phyloP scores from a whole-genome alignment of 2,888 invertebrate genomes.

The Pristionchus arcanus region DNA sequence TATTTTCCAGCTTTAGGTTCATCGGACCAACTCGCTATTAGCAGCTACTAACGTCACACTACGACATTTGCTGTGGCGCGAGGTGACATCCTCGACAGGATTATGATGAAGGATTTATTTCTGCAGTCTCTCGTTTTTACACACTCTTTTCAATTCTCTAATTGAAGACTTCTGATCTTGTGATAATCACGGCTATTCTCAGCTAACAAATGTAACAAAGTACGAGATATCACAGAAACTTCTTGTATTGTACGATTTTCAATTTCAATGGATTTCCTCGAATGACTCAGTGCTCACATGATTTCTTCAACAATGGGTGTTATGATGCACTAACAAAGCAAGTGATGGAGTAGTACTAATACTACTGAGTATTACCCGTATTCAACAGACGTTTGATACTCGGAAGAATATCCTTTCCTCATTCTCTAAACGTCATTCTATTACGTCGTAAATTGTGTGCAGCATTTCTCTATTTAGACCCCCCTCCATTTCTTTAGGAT shows the following conservation, averaged over 20 bases:
- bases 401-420: neutral
- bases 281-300: neutral
- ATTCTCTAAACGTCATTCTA: neutral
- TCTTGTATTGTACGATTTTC: no score
- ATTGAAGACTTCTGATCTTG: neutral
- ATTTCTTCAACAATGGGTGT: neutral
- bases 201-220: neutral
- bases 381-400: neutral
- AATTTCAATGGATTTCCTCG: neutral
- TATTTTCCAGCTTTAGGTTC: neutral
- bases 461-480: neutral
- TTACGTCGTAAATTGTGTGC: conserved; percentile 14
- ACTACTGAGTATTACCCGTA: no score
- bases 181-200: neutral
- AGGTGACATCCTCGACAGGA: neutral
- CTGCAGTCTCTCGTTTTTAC: neutral
- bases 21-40: neutral
- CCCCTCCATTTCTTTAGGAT: neutral
- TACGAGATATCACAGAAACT: no score
- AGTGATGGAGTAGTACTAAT: no score
- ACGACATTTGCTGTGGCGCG: neutral
- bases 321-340: neutral
- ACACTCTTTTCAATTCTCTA: neutral
- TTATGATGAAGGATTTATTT: neutral
- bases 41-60: neutral